Evolutionary conservation across 1,140 invertebrate genomes (phyloP).

Genomic region (Oryctes rhinoceros): DNA sequence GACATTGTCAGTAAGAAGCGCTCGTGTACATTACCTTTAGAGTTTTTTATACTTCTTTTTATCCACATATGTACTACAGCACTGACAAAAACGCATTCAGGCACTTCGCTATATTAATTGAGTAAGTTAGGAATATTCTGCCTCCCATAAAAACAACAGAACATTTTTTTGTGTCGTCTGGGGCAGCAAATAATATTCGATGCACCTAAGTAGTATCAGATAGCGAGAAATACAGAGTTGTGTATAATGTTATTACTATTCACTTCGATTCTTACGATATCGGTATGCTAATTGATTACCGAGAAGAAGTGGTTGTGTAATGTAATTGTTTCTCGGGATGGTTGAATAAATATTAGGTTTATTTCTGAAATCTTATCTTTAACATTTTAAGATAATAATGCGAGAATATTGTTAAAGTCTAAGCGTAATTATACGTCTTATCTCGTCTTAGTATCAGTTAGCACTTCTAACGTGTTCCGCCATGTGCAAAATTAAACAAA

Average conservation of each 20-base stretch:
- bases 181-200: no score
- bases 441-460: not conserved
- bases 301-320: not conserved
- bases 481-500: slow-evolving; percentile 5
- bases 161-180: no score
- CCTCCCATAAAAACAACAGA: no score
- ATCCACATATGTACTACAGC: no score
- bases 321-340: slow-evolving; percentile 2
- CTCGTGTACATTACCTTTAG: no score
- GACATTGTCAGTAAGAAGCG: no score
- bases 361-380: slow-evolving; percentile 14
- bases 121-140: no score
- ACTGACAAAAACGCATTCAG: no score
- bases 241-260: not conserved
- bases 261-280: not conserved
- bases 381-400: slow-evolving; percentile 32
- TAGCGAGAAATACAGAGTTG: no score
- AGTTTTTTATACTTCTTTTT: no score
- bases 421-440: not conserved
- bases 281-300: not conserved
- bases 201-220: no score
- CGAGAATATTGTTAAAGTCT: not conserved
- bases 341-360: slow-evolving; percentile 22
- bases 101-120: no score
- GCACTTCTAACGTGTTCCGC: not conserved